These are phyloP conservation scores for Uromys caudimaculatus DNA, from an alignment of 2,797 vertebrate species.

Conservation along the genomic window DNA sequence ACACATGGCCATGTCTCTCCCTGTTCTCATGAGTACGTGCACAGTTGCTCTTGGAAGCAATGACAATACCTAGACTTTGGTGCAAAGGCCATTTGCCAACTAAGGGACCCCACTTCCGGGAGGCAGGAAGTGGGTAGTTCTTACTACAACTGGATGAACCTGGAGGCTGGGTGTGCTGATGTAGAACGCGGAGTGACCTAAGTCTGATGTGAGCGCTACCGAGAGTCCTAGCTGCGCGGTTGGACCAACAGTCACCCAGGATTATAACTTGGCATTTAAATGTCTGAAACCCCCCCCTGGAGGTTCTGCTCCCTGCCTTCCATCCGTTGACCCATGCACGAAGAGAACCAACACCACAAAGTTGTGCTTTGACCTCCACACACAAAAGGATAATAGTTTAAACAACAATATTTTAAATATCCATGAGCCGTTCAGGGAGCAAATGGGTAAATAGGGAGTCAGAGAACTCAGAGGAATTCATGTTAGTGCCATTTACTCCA, in stretches of 20 bases:
- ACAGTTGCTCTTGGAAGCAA: background rate
- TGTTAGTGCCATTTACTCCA: too few relatives aligned
- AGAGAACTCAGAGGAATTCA: background rate
- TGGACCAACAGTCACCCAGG: too few relatives aligned
- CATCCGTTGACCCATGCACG: background rate
- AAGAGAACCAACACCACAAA: background rate
- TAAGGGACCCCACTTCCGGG: background rate
- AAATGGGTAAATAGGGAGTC: background rate
- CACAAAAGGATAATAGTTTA: background rate
- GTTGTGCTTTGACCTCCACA: background rate
- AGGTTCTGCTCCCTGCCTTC: background rate
- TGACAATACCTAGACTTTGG: background rate
- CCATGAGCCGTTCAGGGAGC: fast-evolving
- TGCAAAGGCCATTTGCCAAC: background rate
- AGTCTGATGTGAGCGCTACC: too few relatives aligned
- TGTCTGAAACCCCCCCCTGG: background rate
- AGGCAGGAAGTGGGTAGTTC: background rate
- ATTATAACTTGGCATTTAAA: background rate
- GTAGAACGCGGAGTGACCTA: too few relatives aligned
- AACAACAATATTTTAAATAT: background rate
- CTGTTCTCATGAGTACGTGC: background rate
- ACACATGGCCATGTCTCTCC: background rate
- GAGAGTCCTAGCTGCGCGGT: background rate
- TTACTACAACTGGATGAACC: background rate
- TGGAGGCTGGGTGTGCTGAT: background rate